phyloP scores from a whole-genome alignment of 2,888 invertebrate species.

The Phlogophora meticulosa region DNA sequence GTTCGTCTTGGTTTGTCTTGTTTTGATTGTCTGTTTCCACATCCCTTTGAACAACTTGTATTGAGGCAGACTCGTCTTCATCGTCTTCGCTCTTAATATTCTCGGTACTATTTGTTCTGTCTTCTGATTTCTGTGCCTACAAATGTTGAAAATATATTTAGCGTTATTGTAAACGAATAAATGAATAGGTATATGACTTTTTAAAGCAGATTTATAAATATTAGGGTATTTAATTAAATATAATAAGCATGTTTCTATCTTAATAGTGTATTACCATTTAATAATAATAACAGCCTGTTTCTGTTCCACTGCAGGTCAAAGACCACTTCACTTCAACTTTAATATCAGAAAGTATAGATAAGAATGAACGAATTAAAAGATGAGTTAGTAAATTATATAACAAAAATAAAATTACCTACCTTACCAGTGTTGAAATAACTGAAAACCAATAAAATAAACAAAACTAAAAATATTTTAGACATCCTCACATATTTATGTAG shows the following conservation, averaged over 20 bases:
- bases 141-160: constrained; percentile 7
- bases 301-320: no score
- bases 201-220: neutral
- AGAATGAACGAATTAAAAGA: no score
- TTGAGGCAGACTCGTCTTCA: constrained; percentile 47
- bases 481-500: constrained; percentile 43
- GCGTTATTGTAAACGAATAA: neutral
- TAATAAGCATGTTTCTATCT: no score
- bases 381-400: neutral
- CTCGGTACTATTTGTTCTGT: constrained; percentile 9
- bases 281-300: no score
- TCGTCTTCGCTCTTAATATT: neutral
- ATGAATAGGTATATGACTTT: no score
- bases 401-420: constrained; percentile 30
- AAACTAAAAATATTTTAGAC: constrained; percentile 36
- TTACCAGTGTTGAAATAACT: constrained; percentile 22
- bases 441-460: constrained; percentile 37
- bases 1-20: neutral
- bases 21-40: neutral
- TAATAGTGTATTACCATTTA: no score
- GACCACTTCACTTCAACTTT: no score
- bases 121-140: constrained; percentile 32
- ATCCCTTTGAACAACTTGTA: constrained; percentile 39
- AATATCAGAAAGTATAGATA: no score
- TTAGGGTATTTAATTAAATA: no score